Evolutionary conservation across 1,140 invertebrate species (phyloP).

Genomic region (Drosophila truncata): DNA sequence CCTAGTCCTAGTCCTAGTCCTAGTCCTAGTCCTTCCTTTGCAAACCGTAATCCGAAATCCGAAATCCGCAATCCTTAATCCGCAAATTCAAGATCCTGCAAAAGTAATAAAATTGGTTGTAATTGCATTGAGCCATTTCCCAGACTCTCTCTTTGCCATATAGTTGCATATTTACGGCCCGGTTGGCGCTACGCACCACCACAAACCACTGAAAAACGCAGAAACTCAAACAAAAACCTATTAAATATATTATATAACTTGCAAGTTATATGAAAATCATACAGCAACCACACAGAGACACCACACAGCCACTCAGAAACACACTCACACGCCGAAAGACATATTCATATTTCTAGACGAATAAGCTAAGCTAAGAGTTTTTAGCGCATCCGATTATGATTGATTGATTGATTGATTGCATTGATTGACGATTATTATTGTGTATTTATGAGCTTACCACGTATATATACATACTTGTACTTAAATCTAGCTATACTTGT

Average conservation of each 20-base stretch:
- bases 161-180: conserved; percentile 67
- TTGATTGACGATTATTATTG: conserved; percentile 70
- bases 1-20: background rate
- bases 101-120: conserved; percentile 49
- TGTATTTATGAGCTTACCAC: conserved; percentile 77
- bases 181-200: conserved; percentile 52
- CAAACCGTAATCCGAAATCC: background rate
- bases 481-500: conserved; percentile 42
- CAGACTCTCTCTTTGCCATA: conserved; percentile 51
- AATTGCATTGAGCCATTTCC: conserved; percentile 49
- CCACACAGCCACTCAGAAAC: conserved; percentile 20
- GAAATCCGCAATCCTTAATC: conserved; percentile 1
- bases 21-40: background rate
- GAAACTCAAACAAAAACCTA: conserved; percentile 12
- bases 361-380: conserved; percentile 67
- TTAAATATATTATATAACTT: conserved; percentile 3
- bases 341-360: conserved; percentile 71
- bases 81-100: conserved; percentile 24
- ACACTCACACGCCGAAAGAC: conserved; percentile 68
- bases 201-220: conserved; percentile 17
- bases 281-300: conserved; percentile 41
- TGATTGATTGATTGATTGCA: conserved; percentile 62
- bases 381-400: conserved; percentile 67
- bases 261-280: conserved; percentile 5
- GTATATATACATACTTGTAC: conserved; percentile 52